Base-by-base conservation (phyloP, 2,888 invertebrate genomes). In the Plusia festucae region DNA sequence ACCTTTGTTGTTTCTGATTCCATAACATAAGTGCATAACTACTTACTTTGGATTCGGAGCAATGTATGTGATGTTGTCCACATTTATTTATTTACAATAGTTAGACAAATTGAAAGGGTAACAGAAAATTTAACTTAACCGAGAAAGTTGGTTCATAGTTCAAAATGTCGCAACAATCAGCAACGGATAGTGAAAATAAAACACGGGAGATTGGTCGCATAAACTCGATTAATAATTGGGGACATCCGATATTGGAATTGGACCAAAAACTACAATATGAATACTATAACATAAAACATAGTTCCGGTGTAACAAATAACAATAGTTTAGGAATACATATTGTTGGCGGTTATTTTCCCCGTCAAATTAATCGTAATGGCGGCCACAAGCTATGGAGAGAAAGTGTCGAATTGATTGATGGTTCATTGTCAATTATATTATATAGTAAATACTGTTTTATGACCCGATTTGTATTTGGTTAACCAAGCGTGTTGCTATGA, bases 311-410 rank as follows among this genome's bases (percentile, higher is more conserved):
- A 52, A 53, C 40, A 62, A 51, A 53, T 52, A n/a, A 65, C 32
- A 58, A 61, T 59, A 32, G 20, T 64, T 61, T 13, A 18, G 60
- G 49, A 55, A 27, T 27, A 51, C 53, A 49, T 59, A 61, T 32
- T 59, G n/a, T 49, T 27, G 46, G 18, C 2, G 49, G 53, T 13
- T 44, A 55, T 79, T 59, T 79, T 66, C 56, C 58, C 54, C 11
- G 27, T 18, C 11, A 68, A 79, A 76, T 67, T 55, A 73, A 60
- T 20, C 51, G 63, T 62, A 58, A 70, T 63, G 24, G 34, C 51
- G 18, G 53, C 52, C 30, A 53, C 62, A 60, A 68, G 22, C 0
- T 58, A 20, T 51, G 30, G 11, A 73, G 73, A 56, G 80, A 77
- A 77, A 77, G 77, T 60, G 53, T 52, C 49, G 46, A 58, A 15